Evolutionary conservation across 2,797 vertebrate species (phyloP).

Genomic region (Rhyacichthys aspro): DNA sequence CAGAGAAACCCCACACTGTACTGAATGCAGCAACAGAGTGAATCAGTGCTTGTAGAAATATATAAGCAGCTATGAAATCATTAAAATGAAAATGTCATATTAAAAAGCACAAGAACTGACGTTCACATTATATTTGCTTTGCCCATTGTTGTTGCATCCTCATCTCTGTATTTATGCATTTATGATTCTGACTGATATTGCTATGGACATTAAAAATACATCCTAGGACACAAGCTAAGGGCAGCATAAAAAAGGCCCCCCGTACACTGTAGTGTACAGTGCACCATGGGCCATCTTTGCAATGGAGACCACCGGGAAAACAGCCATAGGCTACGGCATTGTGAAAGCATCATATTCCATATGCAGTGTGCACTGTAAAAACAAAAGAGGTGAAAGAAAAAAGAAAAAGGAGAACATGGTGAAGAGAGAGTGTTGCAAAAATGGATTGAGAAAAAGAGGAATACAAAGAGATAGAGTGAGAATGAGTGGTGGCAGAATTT

Average conservation of each 20-base stretch:
- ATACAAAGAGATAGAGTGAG: slow-evolving; percentile 61
- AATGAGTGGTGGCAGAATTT: slow-evolving; percentile 61
- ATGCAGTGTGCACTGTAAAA: neutral
- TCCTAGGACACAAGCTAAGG: no score
- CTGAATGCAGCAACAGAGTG: slow-evolving; percentile 58
- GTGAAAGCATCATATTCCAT: no score
- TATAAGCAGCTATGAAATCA: slow-evolving; percentile 46
- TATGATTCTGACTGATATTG: neutral
- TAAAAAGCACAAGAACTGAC: slow-evolving; percentile 16
- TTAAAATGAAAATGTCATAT: slow-evolving; percentile 47
- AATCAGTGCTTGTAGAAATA: slow-evolving; percentile 57
- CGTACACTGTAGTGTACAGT: slow-evolving; percentile 18
- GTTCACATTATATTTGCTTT: slow-evolving; percentile 26
- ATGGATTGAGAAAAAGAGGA: slow-evolving; percentile 41
- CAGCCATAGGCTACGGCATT: slow-evolving; percentile 14
- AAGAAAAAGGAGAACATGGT: slow-evolving; percentile 7
- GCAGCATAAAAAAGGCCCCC: neutral
- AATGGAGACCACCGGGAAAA: slow-evolving; percentile 34
- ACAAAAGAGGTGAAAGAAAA: slow-evolving; percentile 2
- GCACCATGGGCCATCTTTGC: slow-evolving; percentile 26
- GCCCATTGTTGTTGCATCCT: slow-evolving; percentile 7
- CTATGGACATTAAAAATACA: no score
- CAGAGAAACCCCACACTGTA: slow-evolving; percentile 60
- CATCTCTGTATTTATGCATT: slow-evolving; percentile 18
- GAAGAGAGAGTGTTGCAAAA: slow-evolving; percentile 23